Conservation (phyloP, 2,113 vertebrate genomes). For the Acrocephalus kingi region DNA sequence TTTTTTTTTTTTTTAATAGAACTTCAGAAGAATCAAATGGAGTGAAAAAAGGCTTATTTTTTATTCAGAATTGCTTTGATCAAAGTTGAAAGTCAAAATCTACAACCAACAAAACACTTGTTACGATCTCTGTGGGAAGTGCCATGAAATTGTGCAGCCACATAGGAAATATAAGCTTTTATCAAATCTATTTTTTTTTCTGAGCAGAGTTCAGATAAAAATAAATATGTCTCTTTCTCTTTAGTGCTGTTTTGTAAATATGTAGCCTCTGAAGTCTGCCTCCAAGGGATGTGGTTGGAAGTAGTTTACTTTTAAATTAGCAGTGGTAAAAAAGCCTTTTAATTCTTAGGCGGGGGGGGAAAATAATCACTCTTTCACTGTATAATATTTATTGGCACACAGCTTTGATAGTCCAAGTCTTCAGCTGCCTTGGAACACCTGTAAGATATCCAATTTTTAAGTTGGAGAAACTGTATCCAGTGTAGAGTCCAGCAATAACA, state of each 20-base stretch:
- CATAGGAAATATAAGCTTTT: background rate
- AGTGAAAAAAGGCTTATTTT: background rate
- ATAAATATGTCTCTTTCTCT: background rate
- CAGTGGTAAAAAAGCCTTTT: background rate
- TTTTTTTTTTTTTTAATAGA: background rate
- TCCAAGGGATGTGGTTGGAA: background rate
- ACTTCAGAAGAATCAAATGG: background rate
- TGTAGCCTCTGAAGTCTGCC: background rate
- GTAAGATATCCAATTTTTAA: background rate
- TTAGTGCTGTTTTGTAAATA: background rate
- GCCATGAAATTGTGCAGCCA: background rate
- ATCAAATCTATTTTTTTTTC: background rate
- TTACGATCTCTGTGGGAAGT: background rate
- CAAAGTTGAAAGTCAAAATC: background rate
- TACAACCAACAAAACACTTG: background rate
- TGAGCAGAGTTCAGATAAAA: background rate
- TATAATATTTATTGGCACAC: background rate
- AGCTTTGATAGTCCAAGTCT: background rate
- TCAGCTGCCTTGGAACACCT: background rate
- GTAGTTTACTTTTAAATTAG: background rate
- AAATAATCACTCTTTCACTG: background rate
- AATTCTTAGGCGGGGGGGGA: accelerated
- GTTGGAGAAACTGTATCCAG: background rate
- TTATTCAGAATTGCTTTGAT: background rate
- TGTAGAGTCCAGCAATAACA: background rate